These are phyloP conservation scores for Trichopria drosophilae DNA, from an alignment of 2,888 invertebrate species.

Conservation along the genomic window DNA sequence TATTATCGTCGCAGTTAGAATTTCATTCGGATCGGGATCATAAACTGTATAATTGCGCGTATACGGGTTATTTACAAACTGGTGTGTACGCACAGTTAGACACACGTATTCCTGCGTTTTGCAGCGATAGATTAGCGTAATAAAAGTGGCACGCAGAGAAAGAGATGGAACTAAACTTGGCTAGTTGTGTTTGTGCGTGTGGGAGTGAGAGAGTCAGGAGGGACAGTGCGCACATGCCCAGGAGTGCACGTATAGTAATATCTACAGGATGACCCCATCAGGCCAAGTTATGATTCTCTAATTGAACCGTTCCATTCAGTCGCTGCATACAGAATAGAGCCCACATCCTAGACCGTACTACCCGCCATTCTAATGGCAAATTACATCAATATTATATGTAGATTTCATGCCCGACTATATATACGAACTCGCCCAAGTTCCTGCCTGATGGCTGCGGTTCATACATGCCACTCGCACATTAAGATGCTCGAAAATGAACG, in stretches of 20 bases:
- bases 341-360: slow-evolving; percentile 49
- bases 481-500: too few species aligned
- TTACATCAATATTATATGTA: slow-evolving; percentile 55
- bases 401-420: slow-evolving; percentile 41
- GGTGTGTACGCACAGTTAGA: slow-evolving; percentile 15
- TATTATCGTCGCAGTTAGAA: too few species aligned
- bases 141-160: slow-evolving; percentile 43
- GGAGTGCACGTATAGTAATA: slow-evolving; percentile 44
- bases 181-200: too few species aligned
- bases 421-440: slow-evolving; percentile 20
- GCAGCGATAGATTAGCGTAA: slow-evolving; percentile 44
- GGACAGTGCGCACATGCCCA: slow-evolving; percentile 37
- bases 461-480: too few species aligned
- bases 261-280: slow-evolving; percentile 55
- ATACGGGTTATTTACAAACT: neutral
- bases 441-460: slow-evolving; percentile 25
- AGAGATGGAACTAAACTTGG: too few species aligned
- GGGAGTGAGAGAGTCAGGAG: too few species aligned
- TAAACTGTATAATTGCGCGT: too few species aligned
- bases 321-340: slow-evolving; percentile 49
- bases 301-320: slow-evolving; percentile 55
- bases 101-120: slow-evolving; percentile 33
- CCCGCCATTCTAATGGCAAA: slow-evolving; percentile 52
- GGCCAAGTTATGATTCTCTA: slow-evolving; percentile 56
- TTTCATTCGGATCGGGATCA: too few species aligned